These are phyloP conservation scores for Alces alces DNA, from an alignment of 2,113 vertebrate genomes.

Conservation along the genomic window DNA sequence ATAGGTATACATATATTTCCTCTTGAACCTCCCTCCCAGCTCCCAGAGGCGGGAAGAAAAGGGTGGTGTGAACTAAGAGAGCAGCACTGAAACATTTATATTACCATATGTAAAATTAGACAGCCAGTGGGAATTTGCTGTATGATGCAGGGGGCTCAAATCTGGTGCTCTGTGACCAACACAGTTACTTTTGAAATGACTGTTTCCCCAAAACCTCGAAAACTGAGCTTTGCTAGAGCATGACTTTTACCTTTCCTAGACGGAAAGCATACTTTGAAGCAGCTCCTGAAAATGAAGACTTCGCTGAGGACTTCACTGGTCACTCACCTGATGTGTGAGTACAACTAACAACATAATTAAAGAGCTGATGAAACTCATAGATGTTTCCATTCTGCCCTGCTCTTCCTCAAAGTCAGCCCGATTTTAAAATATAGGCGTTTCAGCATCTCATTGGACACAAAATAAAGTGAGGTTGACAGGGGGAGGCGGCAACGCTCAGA, in stretches of 20 bases:
- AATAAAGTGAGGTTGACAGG: not conserved
- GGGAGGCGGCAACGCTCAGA: not conserved
- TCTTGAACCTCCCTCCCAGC: not conserved
- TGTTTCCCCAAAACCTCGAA: not conserved
- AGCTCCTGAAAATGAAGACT: not conserved
- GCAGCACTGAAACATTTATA: not conserved
- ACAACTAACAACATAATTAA: not conserved
- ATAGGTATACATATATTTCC: not conserved
- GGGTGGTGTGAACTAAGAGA: not conserved
- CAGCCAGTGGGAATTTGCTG: not conserved
- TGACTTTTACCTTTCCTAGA: not conserved
- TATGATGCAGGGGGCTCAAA: not conserved
- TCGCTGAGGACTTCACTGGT: not conserved
- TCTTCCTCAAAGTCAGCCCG: not conserved
- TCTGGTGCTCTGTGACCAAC: not conserved
- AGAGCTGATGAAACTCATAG: not conserved
- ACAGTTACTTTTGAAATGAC: not conserved
- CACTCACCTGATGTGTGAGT: too few relatives aligned
- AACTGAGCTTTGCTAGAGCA: not conserved
- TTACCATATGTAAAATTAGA: not conserved
- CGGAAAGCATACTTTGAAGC: not conserved
- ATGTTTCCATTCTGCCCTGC: not conserved
- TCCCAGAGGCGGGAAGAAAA: not conserved
- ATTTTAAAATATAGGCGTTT: not conserved
- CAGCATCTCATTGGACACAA: not conserved